phyloP scores from a whole-genome alignment of 2,888 invertebrate species.

The Oxyscelio sp. region DNA sequence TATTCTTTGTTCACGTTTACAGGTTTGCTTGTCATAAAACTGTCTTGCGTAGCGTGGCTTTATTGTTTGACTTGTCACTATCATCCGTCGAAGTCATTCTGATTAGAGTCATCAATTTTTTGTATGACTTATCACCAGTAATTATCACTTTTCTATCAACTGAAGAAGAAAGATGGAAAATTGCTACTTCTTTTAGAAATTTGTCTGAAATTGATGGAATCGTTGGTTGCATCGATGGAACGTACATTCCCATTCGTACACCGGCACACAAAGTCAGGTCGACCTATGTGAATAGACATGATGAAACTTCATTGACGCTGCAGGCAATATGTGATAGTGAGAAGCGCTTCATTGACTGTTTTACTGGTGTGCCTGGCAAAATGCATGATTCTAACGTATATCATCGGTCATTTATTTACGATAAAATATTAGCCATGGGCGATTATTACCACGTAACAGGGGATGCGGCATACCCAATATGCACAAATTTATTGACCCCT shows the following conservation, averaged over 20 bases:
- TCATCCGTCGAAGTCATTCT: not conserved
- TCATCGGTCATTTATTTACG: constrained; percentile 10
- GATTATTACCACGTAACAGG: constrained; percentile 10
- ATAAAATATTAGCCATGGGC: constrained; percentile 26
- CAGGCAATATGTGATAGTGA: constrained; percentile 37
- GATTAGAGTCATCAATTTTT: constrained; percentile 8
- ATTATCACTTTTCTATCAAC: constrained; percentile 8
- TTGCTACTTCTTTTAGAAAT: not conserved
- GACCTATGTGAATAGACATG: constrained; percentile 26
- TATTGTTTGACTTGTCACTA: not conserved
- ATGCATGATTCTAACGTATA: constrained; percentile 39
- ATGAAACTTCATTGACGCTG: constrained; percentile 14
- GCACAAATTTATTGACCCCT: constrained; percentile 21
- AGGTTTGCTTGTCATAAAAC: no score
- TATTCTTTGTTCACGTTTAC: no score
- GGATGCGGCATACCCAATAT: constrained; percentile 34
- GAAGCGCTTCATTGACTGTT: constrained; percentile 29
- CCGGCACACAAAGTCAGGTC: constrained; percentile 15
- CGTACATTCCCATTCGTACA: constrained; percentile 13
- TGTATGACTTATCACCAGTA: not conserved
- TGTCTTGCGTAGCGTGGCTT: not conserved
- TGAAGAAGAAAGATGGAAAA: constrained; percentile 6
- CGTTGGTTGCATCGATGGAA: constrained; percentile 26
- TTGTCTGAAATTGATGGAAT: constrained; percentile 11
- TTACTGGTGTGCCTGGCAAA: constrained; percentile 15